Evolutionary conservation across 2,888 invertebrate genomes (phyloP), one percentile per base, ranked within the genome.

Genomic region (Arrhopalites spinosus): DNA sequence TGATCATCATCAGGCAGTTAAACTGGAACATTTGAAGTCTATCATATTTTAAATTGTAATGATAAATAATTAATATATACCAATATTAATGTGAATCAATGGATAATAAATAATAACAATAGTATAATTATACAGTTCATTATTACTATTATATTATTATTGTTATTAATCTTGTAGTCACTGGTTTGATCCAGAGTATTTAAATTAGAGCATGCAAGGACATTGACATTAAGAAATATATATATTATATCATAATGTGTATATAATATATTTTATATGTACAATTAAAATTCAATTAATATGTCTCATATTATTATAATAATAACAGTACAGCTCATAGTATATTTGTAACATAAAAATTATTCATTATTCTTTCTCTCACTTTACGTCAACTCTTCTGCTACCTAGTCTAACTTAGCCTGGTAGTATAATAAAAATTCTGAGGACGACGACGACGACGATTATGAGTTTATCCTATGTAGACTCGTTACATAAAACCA

Each of bases 401-500:
- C 36, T 36, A 36, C 36, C 36, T 36, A 36, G 36, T 36, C 36
- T 36, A 36, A 36, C 36, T 36, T 36, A 36, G 20, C 50, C 15
- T 20, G 15, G n/a, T 50, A 50, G n/a, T 11, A 20, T 20, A 50
- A 50, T 50, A 50, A 50, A 50, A 50, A 50, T 50, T 50, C 50
- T 50, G 50, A 50, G n/a, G 50, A 50, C 50, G 50, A 63, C 63
- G 25, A 63, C 29, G 20, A 63, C 25, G 25, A 63, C 29, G 5
- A 29, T 63, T 27, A 29, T 63, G 25, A 25, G 2, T 8, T 63
- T 25, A 29, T 63, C 25, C 29, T 29, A 63, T 63, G 63, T 29
- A 29, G 63, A 27, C 25, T 43, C n/a, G 43, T 74, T 74, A 74
- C 74, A 53, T 68, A 69, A 74, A 74, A 43, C 69, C 68, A 53